Percentiles rank a stretch among this genome's conserved stretches.
Evolutionary conservation across 2,888 invertebrate species (phyloP).

Genomic region (Phymatocera aterrima): DNA sequence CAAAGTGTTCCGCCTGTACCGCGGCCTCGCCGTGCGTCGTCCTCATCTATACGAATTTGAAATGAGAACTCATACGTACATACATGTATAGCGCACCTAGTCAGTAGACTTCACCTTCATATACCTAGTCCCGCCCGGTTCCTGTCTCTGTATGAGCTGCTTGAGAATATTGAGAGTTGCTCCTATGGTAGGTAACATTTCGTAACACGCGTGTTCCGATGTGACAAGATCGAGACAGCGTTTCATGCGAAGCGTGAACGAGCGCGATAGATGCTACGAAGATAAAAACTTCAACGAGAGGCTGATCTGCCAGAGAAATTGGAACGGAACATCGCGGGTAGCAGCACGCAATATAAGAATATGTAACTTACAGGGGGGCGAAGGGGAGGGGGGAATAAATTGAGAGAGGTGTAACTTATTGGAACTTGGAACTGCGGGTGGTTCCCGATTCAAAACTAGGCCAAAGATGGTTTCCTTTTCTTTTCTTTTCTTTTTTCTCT

Average conservation of each 20-base stretch:
- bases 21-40: too few relatives aligned
- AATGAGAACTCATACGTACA: too few relatives aligned
- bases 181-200: constrained; percentile 38
- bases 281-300: constrained; percentile 47
- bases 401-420: not conserved
- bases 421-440: constrained; percentile 18
- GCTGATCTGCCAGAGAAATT: constrained; percentile 28
- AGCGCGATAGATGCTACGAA: constrained; percentile 48
- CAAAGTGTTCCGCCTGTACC: not conserved
- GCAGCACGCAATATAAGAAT: too few relatives aligned
- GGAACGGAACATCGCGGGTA: constrained; percentile 42
- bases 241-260: constrained; percentile 50
- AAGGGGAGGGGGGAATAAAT: too few relatives aligned
- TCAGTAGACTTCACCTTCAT: too few relatives aligned
- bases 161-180: not conserved
- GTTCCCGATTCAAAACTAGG: not conserved
- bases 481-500: not conserved
- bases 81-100: too few relatives aligned
- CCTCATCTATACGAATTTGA: too few relatives aligned
- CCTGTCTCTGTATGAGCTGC: too few relatives aligned
- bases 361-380: too few relatives aligned
- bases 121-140: too few relatives aligned
- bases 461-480: constrained; percentile 29
- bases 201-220: constrained; percentile 47
- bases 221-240: constrained; percentile 52